These are phyloP conservation scores for Leucoma salicis DNA, from an alignment of 2,888 invertebrate genomes.

Conservation along the genomic window DNA sequence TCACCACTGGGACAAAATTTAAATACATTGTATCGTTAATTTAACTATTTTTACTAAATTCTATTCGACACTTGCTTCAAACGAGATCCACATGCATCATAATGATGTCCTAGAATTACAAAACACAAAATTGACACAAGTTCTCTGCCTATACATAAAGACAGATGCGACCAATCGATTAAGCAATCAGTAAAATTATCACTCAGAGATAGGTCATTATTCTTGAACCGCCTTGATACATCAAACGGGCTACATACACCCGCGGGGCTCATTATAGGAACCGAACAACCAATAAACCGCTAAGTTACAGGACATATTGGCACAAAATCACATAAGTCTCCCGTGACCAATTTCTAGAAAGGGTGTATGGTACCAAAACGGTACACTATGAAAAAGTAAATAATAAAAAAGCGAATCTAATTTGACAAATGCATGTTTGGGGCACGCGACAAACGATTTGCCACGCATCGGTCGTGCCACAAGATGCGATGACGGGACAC, in stretches of 20 bases:
- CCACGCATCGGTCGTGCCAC: constrained; percentile 46
- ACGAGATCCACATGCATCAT: too few relatives aligned
- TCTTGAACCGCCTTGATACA: constrained; percentile 9
- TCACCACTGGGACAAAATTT: too few relatives aligned
- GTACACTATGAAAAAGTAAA: constrained; percentile 55
- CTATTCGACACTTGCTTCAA: too few relatives aligned
- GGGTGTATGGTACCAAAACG: constrained; percentile 54
- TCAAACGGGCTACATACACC: constrained; percentile 27
- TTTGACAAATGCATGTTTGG: constrained; percentile 78
- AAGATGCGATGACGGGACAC: constrained; percentile 38
- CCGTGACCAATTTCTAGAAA: constrained; percentile 69
- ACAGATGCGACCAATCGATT: too few relatives aligned
- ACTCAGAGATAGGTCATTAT: constrained; percentile 9
- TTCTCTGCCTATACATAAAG: too few relatives aligned
- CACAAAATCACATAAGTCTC: constrained; percentile 60
- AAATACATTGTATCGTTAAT: too few relatives aligned
- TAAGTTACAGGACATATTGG: constrained; percentile 74
- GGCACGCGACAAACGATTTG: constrained; percentile 69
- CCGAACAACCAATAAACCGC: constrained; percentile 55
- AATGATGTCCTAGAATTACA: too few relatives aligned
- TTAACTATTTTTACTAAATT: too few relatives aligned
- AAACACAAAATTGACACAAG: too few relatives aligned
- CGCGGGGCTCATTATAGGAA: constrained; percentile 45
- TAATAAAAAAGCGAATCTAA: constrained; percentile 74
- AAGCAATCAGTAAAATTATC: constrained; percentile 6